phyloP scores from a whole-genome alignment of 2,797 vertebrate species.

The Acestrorhynchus altus region DNA sequence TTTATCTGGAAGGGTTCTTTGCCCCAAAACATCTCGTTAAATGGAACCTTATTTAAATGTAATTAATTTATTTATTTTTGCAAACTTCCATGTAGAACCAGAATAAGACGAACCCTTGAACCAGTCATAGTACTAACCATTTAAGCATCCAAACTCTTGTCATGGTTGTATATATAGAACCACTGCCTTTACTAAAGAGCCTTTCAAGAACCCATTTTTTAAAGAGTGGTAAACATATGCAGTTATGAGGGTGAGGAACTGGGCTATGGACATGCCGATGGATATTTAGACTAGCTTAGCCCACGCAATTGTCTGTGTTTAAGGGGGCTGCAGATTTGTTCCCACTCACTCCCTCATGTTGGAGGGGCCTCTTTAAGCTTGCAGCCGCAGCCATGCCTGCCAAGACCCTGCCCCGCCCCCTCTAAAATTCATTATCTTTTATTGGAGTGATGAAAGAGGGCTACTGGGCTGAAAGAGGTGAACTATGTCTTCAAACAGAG shows the following conservation, averaged over 20 bases:
- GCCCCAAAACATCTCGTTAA: too few species aligned
- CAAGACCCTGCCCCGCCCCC: constrained; percentile 61
- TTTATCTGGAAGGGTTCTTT: too few species aligned
- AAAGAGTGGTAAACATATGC: not conserved
- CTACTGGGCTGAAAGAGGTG: constrained; percentile 74
- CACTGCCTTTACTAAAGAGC: too few species aligned
- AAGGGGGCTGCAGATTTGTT: constrained; percentile 36
- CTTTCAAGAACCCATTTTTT: too few species aligned
- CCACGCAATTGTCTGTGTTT: not conserved
- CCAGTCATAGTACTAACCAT: too few species aligned
- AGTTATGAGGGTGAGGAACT: too few species aligned
- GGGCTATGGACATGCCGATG: not conserved
- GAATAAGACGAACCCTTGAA: too few species aligned
- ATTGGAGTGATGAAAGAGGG: constrained; percentile 72
- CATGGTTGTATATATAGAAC: too few species aligned
- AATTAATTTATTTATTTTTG: too few species aligned
- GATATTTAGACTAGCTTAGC: not conserved
- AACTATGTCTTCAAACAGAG: constrained; percentile 72
- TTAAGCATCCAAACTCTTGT: too few species aligned
- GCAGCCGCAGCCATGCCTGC: constrained; percentile 49
- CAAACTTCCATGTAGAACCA: too few species aligned
- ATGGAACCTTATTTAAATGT: too few species aligned
- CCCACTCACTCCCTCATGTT: constrained; percentile 29
- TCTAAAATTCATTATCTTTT: constrained; percentile 73
- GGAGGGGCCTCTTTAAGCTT: constrained; percentile 53